Evolutionary conservation across 2,888 invertebrate genomes (phyloP).

Genomic region (Cosmopolites sordidus): DNA sequence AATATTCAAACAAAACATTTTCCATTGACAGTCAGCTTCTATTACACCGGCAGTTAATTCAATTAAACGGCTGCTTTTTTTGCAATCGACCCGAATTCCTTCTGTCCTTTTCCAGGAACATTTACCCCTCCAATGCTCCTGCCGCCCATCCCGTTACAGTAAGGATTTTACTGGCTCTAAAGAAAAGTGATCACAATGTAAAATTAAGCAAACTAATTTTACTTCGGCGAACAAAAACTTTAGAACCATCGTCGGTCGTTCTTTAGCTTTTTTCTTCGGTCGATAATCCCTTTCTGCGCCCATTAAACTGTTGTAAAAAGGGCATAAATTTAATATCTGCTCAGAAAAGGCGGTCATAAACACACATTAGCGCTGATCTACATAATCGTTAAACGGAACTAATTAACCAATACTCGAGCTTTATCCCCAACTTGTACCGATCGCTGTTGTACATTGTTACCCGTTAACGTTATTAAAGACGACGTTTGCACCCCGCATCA

Average conservation of each 20-base stretch:
- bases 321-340: constrained; percentile 16
- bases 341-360: constrained; percentile 18
- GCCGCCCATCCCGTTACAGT: neutral
- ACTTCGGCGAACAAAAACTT: constrained; percentile 5
- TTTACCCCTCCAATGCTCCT: no score
- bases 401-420: constrained; percentile 19
- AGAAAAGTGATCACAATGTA: constrained; percentile 2
- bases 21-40: no score
- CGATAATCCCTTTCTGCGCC: constrained; percentile 7
- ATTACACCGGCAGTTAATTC: no score
- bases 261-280: constrained; percentile 9
- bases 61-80: no score
- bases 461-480: neutral
- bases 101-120: neutral
- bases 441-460: constrained; percentile 14
- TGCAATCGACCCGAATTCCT: neutral
- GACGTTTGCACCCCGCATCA: no score
- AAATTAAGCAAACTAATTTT: neutral
- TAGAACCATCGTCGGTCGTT: constrained; percentile 5
- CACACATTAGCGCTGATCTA: constrained; percentile 18
- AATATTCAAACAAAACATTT: no score
- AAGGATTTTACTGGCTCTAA: neutral
- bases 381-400: constrained; percentile 21
- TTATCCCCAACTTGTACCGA: constrained; percentile 7
- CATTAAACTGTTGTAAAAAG: constrained; percentile 14